Percentiles rank a stretch among this genome's conserved stretches.
Conservation (phyloP, 2,797 vertebrate genomes). For the Valencia hispanica region DNA sequence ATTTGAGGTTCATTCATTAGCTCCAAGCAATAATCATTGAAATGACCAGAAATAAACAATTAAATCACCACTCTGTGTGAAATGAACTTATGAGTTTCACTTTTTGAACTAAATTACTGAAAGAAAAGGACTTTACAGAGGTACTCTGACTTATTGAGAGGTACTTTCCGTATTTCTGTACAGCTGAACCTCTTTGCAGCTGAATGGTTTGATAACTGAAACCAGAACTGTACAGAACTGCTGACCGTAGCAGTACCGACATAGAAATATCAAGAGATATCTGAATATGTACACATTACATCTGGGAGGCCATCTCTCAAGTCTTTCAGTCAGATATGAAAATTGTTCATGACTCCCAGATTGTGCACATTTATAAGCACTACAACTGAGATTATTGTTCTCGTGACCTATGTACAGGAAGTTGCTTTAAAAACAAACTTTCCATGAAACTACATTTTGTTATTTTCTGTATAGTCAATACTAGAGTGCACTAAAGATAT, state of each 20-base stretch:
- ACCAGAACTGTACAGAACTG: slow-evolving; percentile 18
- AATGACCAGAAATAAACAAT: not conserved
- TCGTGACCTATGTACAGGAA: slow-evolving; percentile 49
- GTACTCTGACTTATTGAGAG: not conserved
- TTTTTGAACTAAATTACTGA: slow-evolving; percentile 1
- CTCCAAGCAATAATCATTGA: not conserved
- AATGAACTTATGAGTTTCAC: not conserved
- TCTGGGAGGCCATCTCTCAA: slow-evolving; percentile 11
- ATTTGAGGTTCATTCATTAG: not conserved
- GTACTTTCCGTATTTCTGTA: not conserved
- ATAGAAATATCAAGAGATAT: slow-evolving; percentile 26
- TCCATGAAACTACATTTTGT: slow-evolving; percentile 28
- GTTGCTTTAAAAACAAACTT: slow-evolving; percentile 13
- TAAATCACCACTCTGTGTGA: not conserved
- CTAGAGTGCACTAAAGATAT: slow-evolving; percentile 33
- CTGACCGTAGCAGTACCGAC: not conserved
- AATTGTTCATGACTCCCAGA: slow-evolving; percentile 16
- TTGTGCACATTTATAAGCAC: slow-evolving; percentile 29
- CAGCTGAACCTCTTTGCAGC: slow-evolving; percentile 4
- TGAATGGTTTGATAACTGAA: slow-evolving; percentile 26
- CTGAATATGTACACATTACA: slow-evolving; percentile 41
- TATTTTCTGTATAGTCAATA: slow-evolving; percentile 36
- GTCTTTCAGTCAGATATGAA: slow-evolving; percentile 11
- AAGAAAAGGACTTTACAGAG: not conserved
- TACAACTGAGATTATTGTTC: slow-evolving; percentile 12